A percentile compares a stretch with the other conserved stretches of the same genome.
Evolutionary conservation across 2,113 vertebrate genomes (phyloP).

Genomic region (Aspidoscelis tigris): DNA sequence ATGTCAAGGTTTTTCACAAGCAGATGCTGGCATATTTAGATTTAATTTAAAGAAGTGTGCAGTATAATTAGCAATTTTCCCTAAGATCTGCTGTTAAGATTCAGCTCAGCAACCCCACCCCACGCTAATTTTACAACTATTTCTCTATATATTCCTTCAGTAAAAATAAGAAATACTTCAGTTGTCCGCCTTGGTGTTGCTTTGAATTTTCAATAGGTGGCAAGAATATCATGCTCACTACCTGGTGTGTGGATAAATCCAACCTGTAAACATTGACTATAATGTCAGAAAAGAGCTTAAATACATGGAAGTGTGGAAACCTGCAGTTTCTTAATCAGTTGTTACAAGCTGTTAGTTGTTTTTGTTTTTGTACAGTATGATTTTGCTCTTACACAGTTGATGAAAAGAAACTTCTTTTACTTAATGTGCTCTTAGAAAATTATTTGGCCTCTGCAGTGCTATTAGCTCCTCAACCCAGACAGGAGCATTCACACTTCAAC

Average conservation of each 20-base stretch:
- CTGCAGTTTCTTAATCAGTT: background rate
- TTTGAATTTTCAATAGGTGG: background rate
- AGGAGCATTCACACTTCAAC: too few species aligned
- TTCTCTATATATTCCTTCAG: background rate
- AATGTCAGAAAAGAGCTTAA: background rate
- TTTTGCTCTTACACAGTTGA: too few species aligned
- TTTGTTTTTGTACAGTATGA: background rate
- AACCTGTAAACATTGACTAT: too few species aligned
- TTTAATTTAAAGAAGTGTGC: background rate
- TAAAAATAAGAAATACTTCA: background rate
- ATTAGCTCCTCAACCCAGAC: too few species aligned
- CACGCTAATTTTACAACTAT: too few species aligned
- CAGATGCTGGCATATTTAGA: background rate
- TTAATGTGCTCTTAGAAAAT: too few species aligned
- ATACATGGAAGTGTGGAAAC: background rate
- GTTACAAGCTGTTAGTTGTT: too few species aligned
- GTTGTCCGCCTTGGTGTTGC: background rate
- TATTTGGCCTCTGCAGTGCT: too few species aligned
- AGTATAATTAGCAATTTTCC: background rate
- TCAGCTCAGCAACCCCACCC: background rate
- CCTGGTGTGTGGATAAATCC: too few species aligned
- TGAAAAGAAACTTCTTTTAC: too few species aligned
- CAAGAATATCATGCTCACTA: too few species aligned
- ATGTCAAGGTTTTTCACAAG: conserved; percentile 33
- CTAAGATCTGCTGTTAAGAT: background rate